Evolutionary conservation across 2,113 vertebrate species (phyloP).

Genomic region (Bungarus multicinctus): DNA sequence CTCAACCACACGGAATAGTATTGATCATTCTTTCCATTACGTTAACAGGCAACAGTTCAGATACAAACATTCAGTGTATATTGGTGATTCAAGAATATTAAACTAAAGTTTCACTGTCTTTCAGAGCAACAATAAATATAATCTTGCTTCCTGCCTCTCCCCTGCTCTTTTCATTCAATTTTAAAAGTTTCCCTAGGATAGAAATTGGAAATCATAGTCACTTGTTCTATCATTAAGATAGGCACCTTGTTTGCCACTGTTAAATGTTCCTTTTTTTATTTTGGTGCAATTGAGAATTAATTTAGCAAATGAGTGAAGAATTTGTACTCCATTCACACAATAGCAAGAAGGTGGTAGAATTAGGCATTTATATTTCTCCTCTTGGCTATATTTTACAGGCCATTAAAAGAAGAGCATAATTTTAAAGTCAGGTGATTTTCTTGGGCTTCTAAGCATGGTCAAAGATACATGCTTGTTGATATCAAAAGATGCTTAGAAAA

Average conservation of each 20-base stretch:
- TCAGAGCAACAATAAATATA: background rate
- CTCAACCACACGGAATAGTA: background rate
- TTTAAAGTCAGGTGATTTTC: accelerated
- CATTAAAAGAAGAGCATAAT: background rate
- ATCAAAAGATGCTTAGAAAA: background rate
- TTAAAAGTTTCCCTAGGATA: background rate
- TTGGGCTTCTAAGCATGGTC: background rate
- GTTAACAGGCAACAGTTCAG: background rate
- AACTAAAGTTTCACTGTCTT: background rate
- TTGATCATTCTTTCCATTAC: background rate
- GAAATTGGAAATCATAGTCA: background rate
- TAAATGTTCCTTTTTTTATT: background rate
- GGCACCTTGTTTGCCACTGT: accelerated
- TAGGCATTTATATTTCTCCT: accelerated
- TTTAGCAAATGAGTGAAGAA: background rate
- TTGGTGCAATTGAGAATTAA: background rate
- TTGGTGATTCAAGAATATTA: background rate
- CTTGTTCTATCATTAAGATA: background rate
- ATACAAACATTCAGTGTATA: background rate
- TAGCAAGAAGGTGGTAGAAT: background rate
- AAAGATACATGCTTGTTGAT: background rate
- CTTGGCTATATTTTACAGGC: background rate
- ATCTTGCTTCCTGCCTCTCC: background rate
- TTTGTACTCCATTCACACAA: background rate
- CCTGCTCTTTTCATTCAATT: background rate